These are phyloP conservation scores for Intellagama lesueurii DNA, from an alignment of 2,797 vertebrate genomes.

Conservation along the genomic window DNA sequence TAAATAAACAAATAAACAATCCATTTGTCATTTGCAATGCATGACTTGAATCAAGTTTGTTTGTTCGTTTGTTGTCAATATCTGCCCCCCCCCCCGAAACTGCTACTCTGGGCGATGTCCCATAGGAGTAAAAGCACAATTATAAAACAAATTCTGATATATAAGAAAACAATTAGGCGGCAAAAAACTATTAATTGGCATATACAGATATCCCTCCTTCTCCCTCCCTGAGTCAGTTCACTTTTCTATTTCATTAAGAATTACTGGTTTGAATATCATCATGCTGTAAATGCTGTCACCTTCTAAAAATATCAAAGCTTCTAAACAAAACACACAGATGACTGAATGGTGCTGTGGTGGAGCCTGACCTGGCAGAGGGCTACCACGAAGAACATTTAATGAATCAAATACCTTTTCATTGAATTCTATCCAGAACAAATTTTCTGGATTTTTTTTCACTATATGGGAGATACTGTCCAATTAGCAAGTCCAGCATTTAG, in stretches of 20 bases:
- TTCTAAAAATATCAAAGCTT: not conserved
- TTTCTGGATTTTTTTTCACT: not conserved
- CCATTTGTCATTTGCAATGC: constrained; percentile 6
- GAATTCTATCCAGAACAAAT: too few relatives aligned
- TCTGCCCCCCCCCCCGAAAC: too few relatives aligned
- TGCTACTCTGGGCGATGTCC: too few relatives aligned
- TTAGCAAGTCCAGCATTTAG: not conserved
- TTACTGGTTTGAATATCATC: not conserved
- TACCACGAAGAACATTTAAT: not conserved
- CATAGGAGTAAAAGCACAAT: too few relatives aligned
- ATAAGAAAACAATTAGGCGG: too few relatives aligned
- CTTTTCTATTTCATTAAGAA: not conserved
- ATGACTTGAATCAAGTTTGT: not conserved
- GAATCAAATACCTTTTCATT: not conserved
- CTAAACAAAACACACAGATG: not conserved
- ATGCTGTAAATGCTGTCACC: not conserved
- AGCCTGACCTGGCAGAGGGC: not conserved
- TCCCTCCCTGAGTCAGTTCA: not conserved
- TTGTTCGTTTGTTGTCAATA: too few relatives aligned
- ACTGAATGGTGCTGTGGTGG: not conserved
- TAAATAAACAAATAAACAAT: too few relatives aligned
- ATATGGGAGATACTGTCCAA: not conserved
- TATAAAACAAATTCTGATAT: too few relatives aligned
- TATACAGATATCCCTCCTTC: too few relatives aligned
- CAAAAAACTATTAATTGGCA: too few relatives aligned